These are phyloP conservation scores for Pterois miles DNA, from an alignment of 2,797 vertebrate species.

Conservation along the genomic window DNA sequence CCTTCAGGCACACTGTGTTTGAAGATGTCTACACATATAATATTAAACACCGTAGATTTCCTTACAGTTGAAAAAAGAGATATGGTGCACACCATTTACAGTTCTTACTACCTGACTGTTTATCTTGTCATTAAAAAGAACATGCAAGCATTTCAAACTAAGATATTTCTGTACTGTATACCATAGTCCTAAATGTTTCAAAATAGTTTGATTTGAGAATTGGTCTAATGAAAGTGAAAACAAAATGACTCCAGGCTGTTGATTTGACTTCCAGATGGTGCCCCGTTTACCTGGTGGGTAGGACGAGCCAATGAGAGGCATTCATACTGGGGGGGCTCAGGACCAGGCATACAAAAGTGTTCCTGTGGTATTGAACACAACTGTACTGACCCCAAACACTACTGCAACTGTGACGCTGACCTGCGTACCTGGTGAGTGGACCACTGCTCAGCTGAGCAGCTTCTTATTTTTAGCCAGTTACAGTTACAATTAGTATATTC, in stretches of 20 bases:
- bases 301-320: conserved; percentile 94
- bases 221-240: background rate
- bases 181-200: no score
- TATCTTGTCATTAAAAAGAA: background rate
- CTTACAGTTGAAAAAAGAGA: background rate
- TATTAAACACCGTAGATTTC: background rate
- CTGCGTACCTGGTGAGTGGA: conserved; percentile 87
- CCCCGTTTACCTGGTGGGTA: conserved; percentile 94
- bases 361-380: conserved; percentile 96
- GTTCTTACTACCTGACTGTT: background rate
- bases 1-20: background rate
- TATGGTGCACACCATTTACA: background rate
- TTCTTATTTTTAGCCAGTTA: background rate
- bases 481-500: background rate
- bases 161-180: background rate
- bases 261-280: conserved; percentile 82
- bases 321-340: conserved; percentile 96
- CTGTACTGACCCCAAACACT: conserved; percentile 89
- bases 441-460: background rate
- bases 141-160: background rate
- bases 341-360: conserved; percentile 96
- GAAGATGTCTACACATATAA: background rate
- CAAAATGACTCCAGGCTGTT: background rate
- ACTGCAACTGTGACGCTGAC: conserved; percentile 97
- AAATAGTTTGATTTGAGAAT: background rate